Evolutionary conservation across 2,797 vertebrate species (phyloP), one percentile per base, ranked within the genome.

Genomic region (Bufotes viridis): DNA sequence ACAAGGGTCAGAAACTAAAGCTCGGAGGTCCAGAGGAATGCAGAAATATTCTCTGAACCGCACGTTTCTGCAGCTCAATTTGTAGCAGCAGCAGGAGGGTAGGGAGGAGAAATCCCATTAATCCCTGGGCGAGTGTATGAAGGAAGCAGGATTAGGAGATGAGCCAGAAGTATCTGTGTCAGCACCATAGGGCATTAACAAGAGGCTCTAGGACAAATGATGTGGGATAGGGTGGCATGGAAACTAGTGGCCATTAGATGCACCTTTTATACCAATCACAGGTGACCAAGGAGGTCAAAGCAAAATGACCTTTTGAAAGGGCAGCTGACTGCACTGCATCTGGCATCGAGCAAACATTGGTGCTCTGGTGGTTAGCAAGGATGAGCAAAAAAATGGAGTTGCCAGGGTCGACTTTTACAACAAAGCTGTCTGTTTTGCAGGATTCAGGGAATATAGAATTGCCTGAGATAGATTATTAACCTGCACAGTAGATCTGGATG

Each of bases 81-180:
- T 78, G 88, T 89, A 89, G 85, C 55, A 87, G 63, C 88, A 87
- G 88, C 74, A 75, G 88, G 85, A 55, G 85, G 75, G 75, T 79
- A 82, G 81, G 84, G 88, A 84, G 85, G 81, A 74, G 75, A 55
- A 24, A n/a, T 79, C 42, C 75, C 63, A 74, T 80, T 89, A 89
- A 87, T 87, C 88, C 80, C 42, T 29, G 78, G 42, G 42, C 34
- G 65, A 72, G 55, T 69, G 75, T 89, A 75, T 87, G 74, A 89
- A 88, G 75, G 57, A 65, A 89, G 81, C n/a, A 24, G 88, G 88
- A 89, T 89, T 87, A 89, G 85, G 75, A 87, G 88, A 89, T 89
- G 88, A 89, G 88, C 88, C 85, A 89, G 75, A 78, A 87, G 88
- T 87, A 80, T 55, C 88, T 89, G 88, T 87, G 85, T 89, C 88